Evolutionary conservation across 2,888 invertebrate species (phyloP).

Genomic region (Carabus problematicus): DNA sequence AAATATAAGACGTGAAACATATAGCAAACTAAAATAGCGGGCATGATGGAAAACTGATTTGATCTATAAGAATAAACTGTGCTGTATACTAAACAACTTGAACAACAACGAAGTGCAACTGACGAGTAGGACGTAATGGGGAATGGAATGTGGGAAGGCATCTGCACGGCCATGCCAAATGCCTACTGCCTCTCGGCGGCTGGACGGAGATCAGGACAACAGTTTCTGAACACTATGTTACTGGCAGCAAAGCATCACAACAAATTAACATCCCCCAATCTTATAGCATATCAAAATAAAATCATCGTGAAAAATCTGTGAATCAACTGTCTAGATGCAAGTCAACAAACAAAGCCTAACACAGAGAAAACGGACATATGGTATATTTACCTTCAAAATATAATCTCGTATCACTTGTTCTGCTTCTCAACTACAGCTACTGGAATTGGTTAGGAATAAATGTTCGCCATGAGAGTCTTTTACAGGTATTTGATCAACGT

Average conservation of each 20-base stretch:
- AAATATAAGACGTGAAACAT: too few species aligned
- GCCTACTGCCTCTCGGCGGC: neutral
- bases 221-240: neutral
- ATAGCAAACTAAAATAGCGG: too few species aligned
- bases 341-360: constrained; percentile 21
- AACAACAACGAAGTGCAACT: too few species aligned
- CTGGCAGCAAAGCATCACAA: neutral
- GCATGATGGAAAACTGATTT: too few species aligned
- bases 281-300: constrained; percentile 22
- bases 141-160: constrained; percentile 8
- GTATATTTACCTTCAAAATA: constrained; percentile 33
- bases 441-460: constrained; percentile 16
- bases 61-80: too few species aligned
- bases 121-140: neutral
- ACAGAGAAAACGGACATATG: constrained; percentile 30
- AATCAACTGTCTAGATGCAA: neutral
- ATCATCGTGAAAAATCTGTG: constrained; percentile 27
- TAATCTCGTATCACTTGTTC: constrained; percentile 28
- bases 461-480: constrained; percentile 26
- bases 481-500: neutral
- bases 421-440: constrained; percentile 15
- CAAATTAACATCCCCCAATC: neutral
- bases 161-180: constrained; percentile 17
- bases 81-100: too few species aligned
- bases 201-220: constrained; percentile 6